phyloP scores from a whole-genome alignment of 2,888 invertebrate genomes.

The Agrilus mali region DNA sequence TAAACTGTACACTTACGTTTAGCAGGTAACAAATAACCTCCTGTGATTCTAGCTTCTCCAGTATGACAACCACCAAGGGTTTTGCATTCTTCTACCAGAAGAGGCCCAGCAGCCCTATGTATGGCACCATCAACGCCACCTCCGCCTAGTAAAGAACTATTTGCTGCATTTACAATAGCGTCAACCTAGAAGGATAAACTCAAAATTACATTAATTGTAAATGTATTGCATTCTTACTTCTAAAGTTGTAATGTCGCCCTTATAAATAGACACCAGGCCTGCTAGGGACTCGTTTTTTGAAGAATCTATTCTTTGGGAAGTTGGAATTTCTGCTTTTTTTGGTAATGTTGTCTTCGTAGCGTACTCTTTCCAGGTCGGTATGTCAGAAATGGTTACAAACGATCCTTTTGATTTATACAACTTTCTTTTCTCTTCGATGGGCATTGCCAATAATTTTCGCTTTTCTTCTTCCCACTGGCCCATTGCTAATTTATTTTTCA shows the following conservation, averaged over 20 bases:
- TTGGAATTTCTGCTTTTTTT: conserved; percentile 26
- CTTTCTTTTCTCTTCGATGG: conserved; percentile 41
- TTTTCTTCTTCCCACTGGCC: conserved; percentile 40
- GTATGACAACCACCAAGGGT: conserved; percentile 61
- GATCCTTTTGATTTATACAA: conserved; percentile 35
- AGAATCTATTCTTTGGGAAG: conserved; percentile 30
- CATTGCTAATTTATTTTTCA: conserved; percentile 28
- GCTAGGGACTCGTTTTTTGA: conserved; percentile 36
- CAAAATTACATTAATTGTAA: not conserved
- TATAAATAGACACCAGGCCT: conserved; percentile 52
- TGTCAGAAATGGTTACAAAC: conserved; percentile 30
- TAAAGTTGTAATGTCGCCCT: conserved; percentile 72
- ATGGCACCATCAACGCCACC: conserved; percentile 90
- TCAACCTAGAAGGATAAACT: conserved; percentile 45
- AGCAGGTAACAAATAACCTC: conserved; percentile 70
- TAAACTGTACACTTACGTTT: conserved; percentile 51
- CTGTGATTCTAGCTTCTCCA: conserved; percentile 76
- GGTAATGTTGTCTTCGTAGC: conserved; percentile 23
- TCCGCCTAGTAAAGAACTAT: conserved; percentile 59
- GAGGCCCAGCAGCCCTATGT: conserved; percentile 64
- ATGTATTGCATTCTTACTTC: conserved; percentile 37
- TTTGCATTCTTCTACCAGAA: conserved; percentile 56
- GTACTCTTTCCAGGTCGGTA: conserved; percentile 46
- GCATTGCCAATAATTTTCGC: conserved; percentile 39
- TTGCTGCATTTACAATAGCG: conserved; percentile 86